Conservation (phyloP, 2,888 invertebrate species). For the Drosophila parthenogenetica region DNA sequence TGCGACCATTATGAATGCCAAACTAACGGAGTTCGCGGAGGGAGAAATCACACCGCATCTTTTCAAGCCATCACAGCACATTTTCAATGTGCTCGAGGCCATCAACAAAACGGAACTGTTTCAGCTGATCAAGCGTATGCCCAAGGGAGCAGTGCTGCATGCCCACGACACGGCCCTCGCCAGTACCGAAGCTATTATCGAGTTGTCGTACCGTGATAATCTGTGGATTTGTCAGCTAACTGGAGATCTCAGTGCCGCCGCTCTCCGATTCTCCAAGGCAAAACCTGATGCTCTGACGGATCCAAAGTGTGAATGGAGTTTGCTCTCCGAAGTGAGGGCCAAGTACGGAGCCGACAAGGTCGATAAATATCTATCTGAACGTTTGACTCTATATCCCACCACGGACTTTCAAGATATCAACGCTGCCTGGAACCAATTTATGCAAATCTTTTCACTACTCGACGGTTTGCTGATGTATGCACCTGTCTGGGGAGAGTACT, state of each 20-base stretch:
- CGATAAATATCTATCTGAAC: conserved; percentile 86
- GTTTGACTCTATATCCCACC: conserved; percentile 87
- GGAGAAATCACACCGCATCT: conserved; percentile 86
- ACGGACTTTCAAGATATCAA: conserved; percentile 86
- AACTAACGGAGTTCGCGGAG: conserved; percentile 86
- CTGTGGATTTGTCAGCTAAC: conserved; percentile 85
- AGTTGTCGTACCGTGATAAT: conserved; percentile 88
- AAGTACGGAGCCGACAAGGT: conserved; percentile 82
- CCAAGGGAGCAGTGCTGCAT: conserved; percentile 91
- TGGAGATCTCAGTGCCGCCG: conserved; percentile 43
- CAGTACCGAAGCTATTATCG: conserved; percentile 88
- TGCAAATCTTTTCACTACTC: conserved; percentile 86
- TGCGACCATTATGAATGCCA: conserved; percentile 87
- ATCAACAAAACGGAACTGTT: conserved; percentile 89
- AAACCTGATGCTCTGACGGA: conserved; percentile 44
- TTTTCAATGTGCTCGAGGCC: conserved; percentile 87
- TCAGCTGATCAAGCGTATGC: conserved; percentile 86
- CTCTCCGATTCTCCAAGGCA: conserved; percentile 65
- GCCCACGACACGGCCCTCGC: conserved; percentile 89
- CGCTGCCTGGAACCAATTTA: conserved; percentile 87
- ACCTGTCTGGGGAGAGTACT: conserved; percentile 89
- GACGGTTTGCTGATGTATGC: conserved; percentile 87
- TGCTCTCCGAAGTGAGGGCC: conserved; percentile 69
- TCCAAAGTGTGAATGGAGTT: conserved; percentile 69
- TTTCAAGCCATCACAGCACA: conserved; percentile 89